Evolutionary conservation across 2,113 vertebrate genomes (phyloP).

Genomic region (Lonchura striata): DNA sequence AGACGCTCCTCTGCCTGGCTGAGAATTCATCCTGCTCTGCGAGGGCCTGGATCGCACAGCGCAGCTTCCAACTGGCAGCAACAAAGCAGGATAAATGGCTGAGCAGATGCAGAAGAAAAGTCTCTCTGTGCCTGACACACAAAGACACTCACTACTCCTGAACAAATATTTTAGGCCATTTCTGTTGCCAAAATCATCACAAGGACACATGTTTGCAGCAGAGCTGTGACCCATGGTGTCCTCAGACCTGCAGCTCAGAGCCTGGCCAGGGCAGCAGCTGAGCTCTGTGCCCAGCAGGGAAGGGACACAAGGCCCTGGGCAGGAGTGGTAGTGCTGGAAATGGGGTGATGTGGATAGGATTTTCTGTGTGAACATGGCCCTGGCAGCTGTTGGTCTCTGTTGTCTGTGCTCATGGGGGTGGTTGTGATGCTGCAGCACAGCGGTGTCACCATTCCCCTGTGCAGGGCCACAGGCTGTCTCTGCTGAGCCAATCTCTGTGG

Average conservation of each 20-base stretch:
- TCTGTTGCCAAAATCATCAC: constrained; percentile 24
- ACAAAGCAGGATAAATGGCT: constrained; percentile 5
- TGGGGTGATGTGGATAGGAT: accelerated
- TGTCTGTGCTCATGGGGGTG: accelerated
- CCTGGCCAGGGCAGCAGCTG: not conserved
- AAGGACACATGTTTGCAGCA: constrained; percentile 1
- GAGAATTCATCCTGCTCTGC: not conserved
- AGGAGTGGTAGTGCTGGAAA: accelerated
- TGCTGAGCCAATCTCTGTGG: accelerated
- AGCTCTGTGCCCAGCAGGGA: accelerated
- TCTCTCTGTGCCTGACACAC: constrained; percentile 43
- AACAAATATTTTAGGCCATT: constrained; percentile 22
- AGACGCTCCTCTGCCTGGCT: not conserved
- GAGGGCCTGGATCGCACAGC: not conserved
- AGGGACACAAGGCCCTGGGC: accelerated
- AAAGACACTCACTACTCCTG: constrained; percentile 26
- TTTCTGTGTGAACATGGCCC: not conserved
- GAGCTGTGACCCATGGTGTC: not conserved
- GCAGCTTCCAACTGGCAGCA: constrained; percentile 52
- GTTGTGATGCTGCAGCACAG: accelerated
- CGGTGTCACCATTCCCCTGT: accelerated
- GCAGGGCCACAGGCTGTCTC: not conserved
- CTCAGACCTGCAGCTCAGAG: not conserved
- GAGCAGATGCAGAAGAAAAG: constrained; percentile 20
- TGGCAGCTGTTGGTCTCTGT: accelerated